Base-by-base conservation (phyloP, 37 sponge, comb jelly and placozoan genomes). In the Beroe forskalii region DNA sequence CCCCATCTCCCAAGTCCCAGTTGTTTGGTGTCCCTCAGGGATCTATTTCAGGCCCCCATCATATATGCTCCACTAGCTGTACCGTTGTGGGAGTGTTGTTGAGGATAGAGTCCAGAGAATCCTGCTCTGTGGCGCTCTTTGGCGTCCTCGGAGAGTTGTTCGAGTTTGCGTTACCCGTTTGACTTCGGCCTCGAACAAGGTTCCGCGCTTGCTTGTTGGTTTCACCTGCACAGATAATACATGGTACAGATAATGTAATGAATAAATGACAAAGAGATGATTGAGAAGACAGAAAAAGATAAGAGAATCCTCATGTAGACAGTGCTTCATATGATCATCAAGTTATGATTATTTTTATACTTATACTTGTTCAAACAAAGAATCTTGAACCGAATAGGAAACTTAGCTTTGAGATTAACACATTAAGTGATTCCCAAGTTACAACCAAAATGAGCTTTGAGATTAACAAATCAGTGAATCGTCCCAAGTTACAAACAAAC, bases 61-160 rank as follows among this genome's bases (percentile, higher is more conserved):
- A n/a, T n/a, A n/a, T n/a, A n/a, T n/a, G n/a, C n/a, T n/a, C n/a
- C n/a, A n/a, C n/a, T n/a, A n/a, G n/a, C n/a, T n/a, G n/a, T 69
- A 69, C 72, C 72, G 72, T 36, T 33, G 72, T 69, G 3, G 72
- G 72, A 6, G 72, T 35, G 32, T 35, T 33, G 72, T 69, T 69
- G 72, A 69, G 72, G 6, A 69, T 69, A 35, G 72, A 36, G 32
- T 69, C 72, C 38, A 69, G 38, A 32, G 38, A 19, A 32, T 69
- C 72, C 38, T 35, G 38, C 37, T 69, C 19, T 6, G 27, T 32
- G 19, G 27, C 32, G 17, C 38, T 69, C 72, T 69, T 69, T 12
- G 55, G 55, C 19, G 27, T 69, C 32, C 39, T 31, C 6, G 72
- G 72, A 8, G 72, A 69, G 37, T 69, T 17, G 6, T 17, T 48